Evolutionary conservation across 2,888 invertebrate species (phyloP).

Genomic region (Mechanitis messenoides): DNA sequence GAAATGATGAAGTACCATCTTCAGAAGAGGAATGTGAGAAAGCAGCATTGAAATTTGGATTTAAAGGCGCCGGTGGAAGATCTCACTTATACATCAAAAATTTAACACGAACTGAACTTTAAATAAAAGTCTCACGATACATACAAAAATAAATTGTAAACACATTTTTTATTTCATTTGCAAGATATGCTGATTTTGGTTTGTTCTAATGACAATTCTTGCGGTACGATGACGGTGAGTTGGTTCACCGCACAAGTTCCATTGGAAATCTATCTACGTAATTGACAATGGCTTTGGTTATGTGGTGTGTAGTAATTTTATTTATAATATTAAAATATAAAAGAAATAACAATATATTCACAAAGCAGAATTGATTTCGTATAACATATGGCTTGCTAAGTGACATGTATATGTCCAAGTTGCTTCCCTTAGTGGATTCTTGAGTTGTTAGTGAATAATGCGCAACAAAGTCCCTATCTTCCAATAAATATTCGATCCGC

Average conservation of each 20-base stretch:
- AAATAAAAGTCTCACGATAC: constrained; percentile 10
- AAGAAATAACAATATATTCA: constrained; percentile 6
- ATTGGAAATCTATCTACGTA: constrained; percentile 10
- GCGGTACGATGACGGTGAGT: constrained; percentile 11
- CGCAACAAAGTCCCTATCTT: constrained; percentile 58
- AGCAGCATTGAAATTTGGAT: constrained; percentile 43
- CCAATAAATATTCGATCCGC: constrained; percentile 63
- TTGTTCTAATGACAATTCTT: constrained; percentile 20
- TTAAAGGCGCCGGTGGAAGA: constrained; percentile 41
- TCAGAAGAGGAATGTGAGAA: constrained; percentile 46
- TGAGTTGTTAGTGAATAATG: constrained; percentile 63
- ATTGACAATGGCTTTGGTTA: background rate
- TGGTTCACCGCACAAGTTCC: constrained; percentile 9
- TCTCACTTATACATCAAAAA: constrained; percentile 46
- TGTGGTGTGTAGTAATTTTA: background rate
- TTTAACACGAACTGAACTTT: constrained; percentile 35
- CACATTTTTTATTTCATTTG: background rate
- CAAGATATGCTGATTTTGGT: constrained; percentile 7
- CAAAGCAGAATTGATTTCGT: constrained; percentile 22
- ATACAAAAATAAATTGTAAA: background rate
- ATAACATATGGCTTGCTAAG: constrained; percentile 26
- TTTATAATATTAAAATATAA: background rate
- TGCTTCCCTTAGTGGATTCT: constrained; percentile 46
- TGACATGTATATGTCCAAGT: constrained; percentile 49
- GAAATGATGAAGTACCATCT: constrained; percentile 45